Evolutionary conservation across 2,888 invertebrate genomes (phyloP).

Genomic region (Caradrina clavipalpis): DNA sequence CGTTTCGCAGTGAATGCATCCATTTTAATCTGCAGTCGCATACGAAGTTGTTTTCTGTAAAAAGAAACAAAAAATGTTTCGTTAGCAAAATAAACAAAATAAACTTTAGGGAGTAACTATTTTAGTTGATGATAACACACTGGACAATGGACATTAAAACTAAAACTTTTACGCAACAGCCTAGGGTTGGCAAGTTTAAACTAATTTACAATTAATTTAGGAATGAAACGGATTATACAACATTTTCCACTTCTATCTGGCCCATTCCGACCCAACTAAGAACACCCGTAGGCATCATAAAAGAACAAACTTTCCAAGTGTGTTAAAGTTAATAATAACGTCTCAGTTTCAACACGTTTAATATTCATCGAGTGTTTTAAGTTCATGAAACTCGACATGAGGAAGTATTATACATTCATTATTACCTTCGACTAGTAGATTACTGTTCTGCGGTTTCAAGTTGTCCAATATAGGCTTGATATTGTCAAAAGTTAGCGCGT

Average conservation of each 20-base stretch:
- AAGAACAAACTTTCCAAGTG: constrained; percentile 82
- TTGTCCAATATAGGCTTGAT: constrained; percentile 95
- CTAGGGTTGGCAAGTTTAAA: constrained; percentile 43
- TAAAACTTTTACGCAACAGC: constrained; percentile 42
- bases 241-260: constrained; percentile 71
- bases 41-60: constrained; percentile 95
- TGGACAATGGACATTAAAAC: constrained; percentile 42
- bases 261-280: constrained; percentile 70
- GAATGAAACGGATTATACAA: constrained; percentile 71
- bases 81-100: constrained; percentile 11
- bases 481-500: constrained; percentile 94
- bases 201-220: constrained; percentile 64
- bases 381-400: constrained; percentile 78
- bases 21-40: constrained; percentile 96
- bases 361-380: constrained; percentile 86
- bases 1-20: constrained; percentile 94
- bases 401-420: constrained; percentile 81
- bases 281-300: constrained; percentile 83
- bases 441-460: constrained; percentile 94
- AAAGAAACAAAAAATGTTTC: constrained; percentile 46
- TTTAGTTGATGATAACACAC: constrained; percentile 10
- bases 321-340: constrained; percentile 82
- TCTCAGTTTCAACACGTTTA: constrained; percentile 81
- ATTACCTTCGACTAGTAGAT: constrained; percentile 94
- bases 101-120: constrained; percentile 3